phyloP scores from a whole-genome alignment of 2,797 vertebrate species.

The Pteronotus mesoamericanus region DNA sequence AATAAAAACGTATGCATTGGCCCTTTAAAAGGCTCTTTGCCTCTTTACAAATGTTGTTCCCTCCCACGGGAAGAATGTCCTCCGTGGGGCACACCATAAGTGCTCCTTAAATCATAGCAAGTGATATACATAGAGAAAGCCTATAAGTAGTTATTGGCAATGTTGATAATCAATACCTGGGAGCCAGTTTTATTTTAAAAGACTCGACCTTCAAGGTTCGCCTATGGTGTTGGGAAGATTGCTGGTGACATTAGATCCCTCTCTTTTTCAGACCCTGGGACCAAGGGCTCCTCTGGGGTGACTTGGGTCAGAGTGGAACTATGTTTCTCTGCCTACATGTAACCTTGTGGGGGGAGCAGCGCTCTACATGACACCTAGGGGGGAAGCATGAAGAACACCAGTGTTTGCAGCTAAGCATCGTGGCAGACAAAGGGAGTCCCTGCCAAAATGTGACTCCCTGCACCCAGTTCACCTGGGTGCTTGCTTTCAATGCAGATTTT shows the following conservation, averaged over 20 bases:
- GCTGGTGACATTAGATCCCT: not conserved
- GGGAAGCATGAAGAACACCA: too few relatives aligned
- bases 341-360: not conserved
- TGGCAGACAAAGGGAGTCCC: not conserved
- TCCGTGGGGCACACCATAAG: not conserved
- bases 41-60: not conserved
- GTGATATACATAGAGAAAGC: not conserved
- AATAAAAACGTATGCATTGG: not conserved
- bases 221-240: not conserved
- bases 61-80: not conserved
- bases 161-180: not conserved
- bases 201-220: not conserved
- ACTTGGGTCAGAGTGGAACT: not conserved
- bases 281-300: not conserved
- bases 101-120: not conserved
- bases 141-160: too few relatives aligned
- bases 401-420: not conserved
- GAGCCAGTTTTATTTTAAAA: not conserved
- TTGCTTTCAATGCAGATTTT: not conserved
- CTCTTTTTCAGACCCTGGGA: not conserved
- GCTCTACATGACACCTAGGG: rapidly evolving
- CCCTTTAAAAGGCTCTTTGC: not conserved
- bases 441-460: too few relatives aligned
- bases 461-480: not conserved
- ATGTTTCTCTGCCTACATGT: not conserved